Evolutionary conservation across 2,113 vertebrate species (phyloP).

Genomic region (Antigone vipio): DNA sequence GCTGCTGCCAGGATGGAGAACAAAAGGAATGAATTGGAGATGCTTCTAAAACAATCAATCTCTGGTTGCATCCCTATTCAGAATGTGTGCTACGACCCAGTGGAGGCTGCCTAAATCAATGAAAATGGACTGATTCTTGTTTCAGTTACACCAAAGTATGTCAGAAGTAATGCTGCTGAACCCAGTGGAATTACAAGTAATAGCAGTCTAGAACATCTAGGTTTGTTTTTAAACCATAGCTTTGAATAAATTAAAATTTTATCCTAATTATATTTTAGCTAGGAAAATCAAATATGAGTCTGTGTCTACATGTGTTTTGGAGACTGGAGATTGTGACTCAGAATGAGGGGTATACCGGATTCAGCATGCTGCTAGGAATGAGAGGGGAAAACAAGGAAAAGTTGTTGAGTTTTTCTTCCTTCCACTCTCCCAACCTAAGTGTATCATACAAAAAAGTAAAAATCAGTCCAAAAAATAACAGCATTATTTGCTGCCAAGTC

Average conservation of each 20-base stretch:
- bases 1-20: not conserved
- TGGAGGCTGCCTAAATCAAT: not conserved
- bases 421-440: not conserved
- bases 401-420: not conserved
- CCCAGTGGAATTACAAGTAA: not conserved
- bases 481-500: not conserved
- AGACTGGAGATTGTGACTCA: not conserved
- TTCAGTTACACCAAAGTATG: not conserved
- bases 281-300: not conserved
- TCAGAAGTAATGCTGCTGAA: not conserved
- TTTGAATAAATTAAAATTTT: not conserved
- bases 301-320: not conserved
- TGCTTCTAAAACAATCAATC: not conserved
- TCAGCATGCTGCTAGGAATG: not conserved
- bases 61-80: not conserved
- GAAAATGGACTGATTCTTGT: not conserved
- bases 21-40: conserved; percentile 14
- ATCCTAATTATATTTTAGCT: not conserved
- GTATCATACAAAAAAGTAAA: not conserved
- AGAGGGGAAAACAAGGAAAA: not conserved
- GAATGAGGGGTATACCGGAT: not conserved
- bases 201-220: not conserved
- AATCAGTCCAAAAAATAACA: not conserved
- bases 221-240: not conserved
- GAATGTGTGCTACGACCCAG: not conserved